Percentiles rank a stretch among this genome's conserved stretches.
phyloP scores from a whole-genome alignment of 1,140 invertebrate genomes.

The Euwallacea similis region DNA sequence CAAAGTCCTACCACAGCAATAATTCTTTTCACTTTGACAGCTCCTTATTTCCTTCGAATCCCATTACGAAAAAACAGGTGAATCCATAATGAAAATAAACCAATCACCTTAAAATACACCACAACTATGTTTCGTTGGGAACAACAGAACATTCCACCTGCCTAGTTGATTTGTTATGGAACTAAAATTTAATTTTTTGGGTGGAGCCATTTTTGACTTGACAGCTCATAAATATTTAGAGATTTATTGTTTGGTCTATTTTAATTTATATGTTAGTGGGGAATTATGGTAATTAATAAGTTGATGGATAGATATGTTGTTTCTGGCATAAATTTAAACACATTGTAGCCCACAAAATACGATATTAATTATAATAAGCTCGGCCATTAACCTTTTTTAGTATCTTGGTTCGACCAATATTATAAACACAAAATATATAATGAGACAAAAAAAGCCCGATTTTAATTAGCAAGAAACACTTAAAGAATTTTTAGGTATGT shows the following conservation, averaged over 20 bases:
- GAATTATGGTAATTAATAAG: conserved; percentile 27
- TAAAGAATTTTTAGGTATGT: no score
- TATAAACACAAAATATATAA: no score
- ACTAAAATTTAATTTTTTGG: conserved; percentile 33
- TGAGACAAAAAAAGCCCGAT: no score
- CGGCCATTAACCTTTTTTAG: no score
- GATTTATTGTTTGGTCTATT: conserved; percentile 34
- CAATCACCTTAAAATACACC: conserved; percentile 30
- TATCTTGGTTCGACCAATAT: no score
- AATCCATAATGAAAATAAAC: conserved; percentile 33
- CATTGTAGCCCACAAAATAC: no score
- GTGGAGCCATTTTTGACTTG: conserved; percentile 31
- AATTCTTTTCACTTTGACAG: conserved; percentile 22
- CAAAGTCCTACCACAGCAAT: conserved; percentile 4
- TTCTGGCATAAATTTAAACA: not conserved
- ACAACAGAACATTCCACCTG: conserved; percentile 28
- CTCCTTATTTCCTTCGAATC: conserved; percentile 14
- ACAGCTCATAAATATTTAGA: conserved; percentile 32
- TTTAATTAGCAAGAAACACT: no score
- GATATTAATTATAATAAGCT: no score
- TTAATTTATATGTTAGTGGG: conserved; percentile 31
- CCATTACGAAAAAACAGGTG: conserved; percentile 24
- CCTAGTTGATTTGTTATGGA: conserved; percentile 35
- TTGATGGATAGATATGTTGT: conserved; percentile 20
- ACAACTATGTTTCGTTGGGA: conserved; percentile 10